Evolutionary conservation across 2,797 vertebrate genomes (phyloP).

Genomic region (Leptoclinus maculatus): DNA sequence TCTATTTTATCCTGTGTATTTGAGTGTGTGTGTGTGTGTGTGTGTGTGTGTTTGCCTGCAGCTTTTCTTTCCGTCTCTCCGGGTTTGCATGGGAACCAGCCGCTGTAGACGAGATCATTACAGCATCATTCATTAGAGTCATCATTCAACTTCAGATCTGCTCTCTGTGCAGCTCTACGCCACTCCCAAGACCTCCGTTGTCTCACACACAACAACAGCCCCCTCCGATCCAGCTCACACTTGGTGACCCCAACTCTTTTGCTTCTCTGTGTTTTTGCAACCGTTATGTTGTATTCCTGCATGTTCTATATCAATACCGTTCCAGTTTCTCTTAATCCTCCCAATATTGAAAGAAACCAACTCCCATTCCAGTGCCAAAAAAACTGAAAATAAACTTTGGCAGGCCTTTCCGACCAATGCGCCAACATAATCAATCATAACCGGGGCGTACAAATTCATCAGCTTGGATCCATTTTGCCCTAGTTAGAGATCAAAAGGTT

Average conservation of each 20-base stretch:
- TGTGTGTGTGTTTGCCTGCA: constrained; percentile 50
- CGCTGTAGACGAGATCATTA: constrained; percentile 77
- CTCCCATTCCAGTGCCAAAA: constrained; percentile 35
- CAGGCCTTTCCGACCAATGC: constrained; percentile 86
- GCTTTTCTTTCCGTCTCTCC: constrained; percentile 44
- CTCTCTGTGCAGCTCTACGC: constrained; percentile 70
- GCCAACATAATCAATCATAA: constrained; percentile 93
- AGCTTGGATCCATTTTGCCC: constrained; percentile 99
- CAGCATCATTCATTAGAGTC: constrained; percentile 87
- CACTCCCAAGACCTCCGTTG: constrained; percentile 45
- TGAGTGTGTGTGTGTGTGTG: constrained; percentile 14
- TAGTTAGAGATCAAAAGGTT: constrained; percentile 96
- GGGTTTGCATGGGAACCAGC: constrained; percentile 77
- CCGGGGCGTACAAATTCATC: constrained; percentile 94
- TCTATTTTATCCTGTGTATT: constrained; percentile 64
- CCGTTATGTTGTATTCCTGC: constrained; percentile 41
- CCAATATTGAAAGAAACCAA: constrained; percentile 37
- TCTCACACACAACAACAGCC: background rate
- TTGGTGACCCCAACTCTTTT: constrained; percentile 61
- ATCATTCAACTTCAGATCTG: constrained; percentile 86
- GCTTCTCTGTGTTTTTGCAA: constrained; percentile 23
- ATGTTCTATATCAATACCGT: constrained; percentile 18
- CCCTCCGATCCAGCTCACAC: constrained; percentile 26
- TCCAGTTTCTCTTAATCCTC: constrained; percentile 13
- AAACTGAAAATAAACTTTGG: constrained; percentile 75